Evolutionary conservation across 2,888 invertebrate genomes (phyloP), one percentile per base, ranked within the genome.

Genomic region (Ophraella communa): DNA sequence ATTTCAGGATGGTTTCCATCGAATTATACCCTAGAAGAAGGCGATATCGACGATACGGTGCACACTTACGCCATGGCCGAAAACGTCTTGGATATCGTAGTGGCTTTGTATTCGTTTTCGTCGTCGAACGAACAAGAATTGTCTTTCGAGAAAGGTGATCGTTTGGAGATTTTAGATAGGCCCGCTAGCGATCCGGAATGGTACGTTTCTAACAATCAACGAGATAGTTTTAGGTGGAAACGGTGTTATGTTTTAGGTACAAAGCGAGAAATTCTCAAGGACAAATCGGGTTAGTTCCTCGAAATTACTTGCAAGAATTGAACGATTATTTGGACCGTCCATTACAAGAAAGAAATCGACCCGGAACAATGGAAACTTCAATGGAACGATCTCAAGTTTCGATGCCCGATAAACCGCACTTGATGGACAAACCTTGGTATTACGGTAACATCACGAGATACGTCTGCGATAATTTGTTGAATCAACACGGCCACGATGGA

Each of bases 171-270:
- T 74, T 87, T 99, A 69, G 98, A 98, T 85, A 91, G 97, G 79
- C 98, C 98, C 7, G 90, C 93, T 4, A 93, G 96, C 68, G 99
- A 99, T 87, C 98, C 99, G 7, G 98, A 99, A 85, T 99, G 99
- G 99, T 80, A 69, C 70, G 66, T 64, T n/a, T 1, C 1, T 10
- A 44, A 23, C n/a, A n/a, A n/a, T n/a, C n/a, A n/a, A n/a, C n/a
- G n/a, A n/a, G n/a, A n/a, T n/a, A n/a, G n/a, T n/a, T n/a, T n/a
- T n/a, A n/a, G n/a, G n/a, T n/a, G n/a, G n/a, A n/a, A n/a, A n/a
- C n/a, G n/a, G n/a, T n/a, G n/a, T n/a, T n/a, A n/a, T n/a, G n/a
- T n/a, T n/a, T 11, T 30, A 81, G 81, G 81, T 96, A 92, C 87
- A 93, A 94, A 80, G 98, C 98, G 60, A 87, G 96, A 52, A 98